phyloP scores from a whole-genome alignment of 1,140 invertebrate genomes.

The Vanessa atalanta region DNA sequence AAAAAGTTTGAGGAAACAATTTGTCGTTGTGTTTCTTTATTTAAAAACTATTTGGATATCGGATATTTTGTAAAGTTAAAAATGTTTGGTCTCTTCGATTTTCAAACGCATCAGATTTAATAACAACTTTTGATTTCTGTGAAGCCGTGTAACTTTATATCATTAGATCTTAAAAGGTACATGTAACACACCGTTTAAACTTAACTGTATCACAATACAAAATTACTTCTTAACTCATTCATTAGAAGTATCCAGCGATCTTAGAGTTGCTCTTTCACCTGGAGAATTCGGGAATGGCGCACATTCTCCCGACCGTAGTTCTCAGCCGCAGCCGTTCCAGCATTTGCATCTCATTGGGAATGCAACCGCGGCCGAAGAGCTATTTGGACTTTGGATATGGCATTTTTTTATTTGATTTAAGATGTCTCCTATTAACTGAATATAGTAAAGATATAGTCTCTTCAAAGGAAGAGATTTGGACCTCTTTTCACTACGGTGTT shows the following conservation, averaged over 20 bases:
- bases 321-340: slow-evolving; percentile 37
- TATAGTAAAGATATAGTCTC: too few species aligned
- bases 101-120: neutral
- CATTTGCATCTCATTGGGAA: slow-evolving; percentile 46
- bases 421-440: too few species aligned
- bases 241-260: neutral
- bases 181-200: too few species aligned
- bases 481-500: too few species aligned
- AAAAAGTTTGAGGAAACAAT: slow-evolving; percentile 2
- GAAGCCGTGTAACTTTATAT: too few species aligned
- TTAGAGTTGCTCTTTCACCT: slow-evolving; percentile 17
- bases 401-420: neutral
- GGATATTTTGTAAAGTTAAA: neutral
- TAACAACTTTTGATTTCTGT: too few species aligned
- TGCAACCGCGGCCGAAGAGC: slow-evolving; percentile 29
- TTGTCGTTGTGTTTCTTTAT: neutral
- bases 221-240: neutral
- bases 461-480: too few species aligned
- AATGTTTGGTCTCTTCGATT: neutral
- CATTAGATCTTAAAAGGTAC: too few species aligned
- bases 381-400: slow-evolving; percentile 22
- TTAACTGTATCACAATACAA: neutral
- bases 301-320: slow-evolving; percentile 29
- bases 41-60: neutral
- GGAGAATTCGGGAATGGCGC: slow-evolving; percentile 20